phyloP scores from a whole-genome alignment of 2,113 vertebrate genomes.

The Corydoras sp. region DNA sequence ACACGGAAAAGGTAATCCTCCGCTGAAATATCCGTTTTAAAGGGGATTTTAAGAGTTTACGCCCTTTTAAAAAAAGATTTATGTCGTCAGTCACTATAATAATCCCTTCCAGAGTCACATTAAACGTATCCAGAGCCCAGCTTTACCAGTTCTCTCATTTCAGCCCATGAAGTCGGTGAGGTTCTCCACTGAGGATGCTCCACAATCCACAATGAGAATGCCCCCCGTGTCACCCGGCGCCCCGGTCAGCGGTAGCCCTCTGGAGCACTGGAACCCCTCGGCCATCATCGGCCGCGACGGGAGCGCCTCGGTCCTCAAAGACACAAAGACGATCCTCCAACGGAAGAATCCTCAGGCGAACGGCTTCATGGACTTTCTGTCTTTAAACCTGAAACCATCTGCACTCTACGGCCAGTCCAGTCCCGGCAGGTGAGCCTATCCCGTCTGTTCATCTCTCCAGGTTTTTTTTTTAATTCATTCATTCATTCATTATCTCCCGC shows the following conservation, averaged over 20 bases:
- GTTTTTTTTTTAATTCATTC: no score
- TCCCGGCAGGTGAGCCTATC: constrained; percentile 56
- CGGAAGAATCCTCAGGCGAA: constrained; percentile 61
- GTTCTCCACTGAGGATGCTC: constrained; percentile 77
- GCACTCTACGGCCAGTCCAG: constrained; percentile 68
- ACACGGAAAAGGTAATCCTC: constrained; percentile 75
- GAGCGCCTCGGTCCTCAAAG: constrained; percentile 71
- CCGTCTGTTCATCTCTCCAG: background rate
- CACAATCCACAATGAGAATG: constrained; percentile 61
- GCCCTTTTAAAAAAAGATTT: no score
- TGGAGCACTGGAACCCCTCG: constrained; percentile 66
- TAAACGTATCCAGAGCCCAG: background rate
- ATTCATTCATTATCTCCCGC: no score
- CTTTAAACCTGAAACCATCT: constrained; percentile 47
- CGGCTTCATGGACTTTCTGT: constrained; percentile 49
- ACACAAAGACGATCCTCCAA: constrained; percentile 67
- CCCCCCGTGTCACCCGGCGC: constrained; percentile 62
- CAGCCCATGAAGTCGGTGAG: constrained; percentile 89
- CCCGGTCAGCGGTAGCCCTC: constrained; percentile 42
- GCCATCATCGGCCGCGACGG: constrained; percentile 69
- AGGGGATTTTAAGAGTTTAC: no score
- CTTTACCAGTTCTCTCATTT: constrained; percentile 18
- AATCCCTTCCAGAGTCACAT: no score
- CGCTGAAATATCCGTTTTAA: no score
- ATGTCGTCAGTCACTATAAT: no score